Base-by-base conservation (phyloP, 2,888 invertebrate genomes). In the Danaus chrysippus region DNA sequence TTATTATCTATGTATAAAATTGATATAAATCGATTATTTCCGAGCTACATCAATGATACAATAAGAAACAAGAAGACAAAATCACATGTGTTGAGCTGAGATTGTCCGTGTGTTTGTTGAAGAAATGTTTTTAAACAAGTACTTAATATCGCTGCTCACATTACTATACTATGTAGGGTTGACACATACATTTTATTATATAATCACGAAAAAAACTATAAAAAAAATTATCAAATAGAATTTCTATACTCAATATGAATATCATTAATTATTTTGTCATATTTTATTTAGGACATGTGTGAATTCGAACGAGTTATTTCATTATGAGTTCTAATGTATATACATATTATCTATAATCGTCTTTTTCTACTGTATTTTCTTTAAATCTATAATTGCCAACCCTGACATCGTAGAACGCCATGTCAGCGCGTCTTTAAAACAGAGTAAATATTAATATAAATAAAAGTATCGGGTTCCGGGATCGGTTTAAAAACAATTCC, bases 351-450 rank as follows among this genome's bases (percentile, higher is more conserved):
- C 23, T 34, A 3, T 34, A 3, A 34, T 0, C 8, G 6, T 34
- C 23, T 34, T 34, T 8, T 2, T 34, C 23, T 5, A 8, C 2
- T 34, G 6, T 34, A 34, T 34, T 34, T 34, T 34, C 3, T 34
- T 42, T 1, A 15, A 17, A 11, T 42, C 34, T 41, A 17, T 23
- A 42, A 12, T 53, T 8, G 61, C 15, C 60, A 60, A 41, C 65
- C 61, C 64, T 62, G 19, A 13, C 17, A 42, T 46, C 59, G 58
- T 55, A 42, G 54, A 52, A 60, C 67, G 53, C 63, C 66, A 65
- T 78, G 83, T 78, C 81, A 82, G 80, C 83, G 79, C 80, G 81
- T 85, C 81, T 87, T 86, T 86, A 82, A 87, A 87, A 85, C 86
- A 81, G 81, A 76, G 84, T 81, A 87, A 87, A 88, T 77, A 87